Evolutionary conservation across 2,888 invertebrate species (phyloP).

Genomic region (Eustalomyia histrio): DNA sequence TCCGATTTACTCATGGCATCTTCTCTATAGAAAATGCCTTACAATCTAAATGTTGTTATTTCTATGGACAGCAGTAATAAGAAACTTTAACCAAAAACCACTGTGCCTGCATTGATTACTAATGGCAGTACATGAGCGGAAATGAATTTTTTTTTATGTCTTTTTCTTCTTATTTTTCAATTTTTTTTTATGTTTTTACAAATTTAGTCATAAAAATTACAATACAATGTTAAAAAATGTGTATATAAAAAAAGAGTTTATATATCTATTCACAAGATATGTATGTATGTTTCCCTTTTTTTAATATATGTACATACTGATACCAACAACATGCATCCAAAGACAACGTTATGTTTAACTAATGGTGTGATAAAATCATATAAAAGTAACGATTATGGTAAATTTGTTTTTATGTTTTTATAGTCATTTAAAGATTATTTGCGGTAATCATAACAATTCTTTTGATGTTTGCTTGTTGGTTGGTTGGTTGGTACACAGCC

Average conservation of each 20-base stretch:
- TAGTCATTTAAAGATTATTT: constrained; percentile 49
- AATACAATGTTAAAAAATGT: constrained; percentile 38
- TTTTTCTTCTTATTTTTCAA: neutral
- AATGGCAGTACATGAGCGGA: constrained; percentile 40
- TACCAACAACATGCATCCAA: neutral
- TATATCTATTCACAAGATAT: neutral
- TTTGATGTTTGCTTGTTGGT: constrained; percentile 22
- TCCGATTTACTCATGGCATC: no score
- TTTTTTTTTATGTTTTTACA: neutral
- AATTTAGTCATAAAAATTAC: constrained; percentile 39
- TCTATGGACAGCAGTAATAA: no score
- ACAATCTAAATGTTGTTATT: no score
- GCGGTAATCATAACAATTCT: constrained; percentile 34
- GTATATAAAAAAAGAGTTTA: constrained; percentile 12
- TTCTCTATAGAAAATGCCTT: no score
- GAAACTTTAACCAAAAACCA: neutral
- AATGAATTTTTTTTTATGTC: constrained; percentile 38
- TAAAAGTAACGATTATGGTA: constrained; percentile 48
- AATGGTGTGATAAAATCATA: constrained; percentile 59
- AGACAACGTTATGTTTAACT: constrained; percentile 48
- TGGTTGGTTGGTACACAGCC: no score
- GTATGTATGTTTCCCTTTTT: neutral
- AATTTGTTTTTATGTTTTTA: constrained; percentile 39
- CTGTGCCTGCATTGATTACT: constrained; percentile 12
- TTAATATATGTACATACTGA: neutral